These are phyloP conservation scores for Cotesia congregata DNA, from an alignment of 2,888 invertebrate genomes.

Conservation along the genomic window DNA sequence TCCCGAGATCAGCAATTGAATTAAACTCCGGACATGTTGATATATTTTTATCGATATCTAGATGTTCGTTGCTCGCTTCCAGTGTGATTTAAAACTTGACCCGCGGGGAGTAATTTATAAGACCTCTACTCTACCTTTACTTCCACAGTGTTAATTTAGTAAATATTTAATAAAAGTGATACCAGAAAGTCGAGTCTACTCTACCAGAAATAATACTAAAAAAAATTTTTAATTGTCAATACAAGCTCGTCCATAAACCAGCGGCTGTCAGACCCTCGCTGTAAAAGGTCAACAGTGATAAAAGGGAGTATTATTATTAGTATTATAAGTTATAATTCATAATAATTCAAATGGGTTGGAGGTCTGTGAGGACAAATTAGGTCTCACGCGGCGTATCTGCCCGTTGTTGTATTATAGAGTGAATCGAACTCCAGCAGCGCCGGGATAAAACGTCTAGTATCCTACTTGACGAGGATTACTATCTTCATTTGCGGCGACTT, in stretches of 20 bases:
- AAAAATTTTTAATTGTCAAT: too few species aligned
- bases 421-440: conserved; percentile 48
- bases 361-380: conserved; percentile 30
- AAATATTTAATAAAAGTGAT: neutral
- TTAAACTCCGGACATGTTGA: neutral
- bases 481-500: conserved; percentile 51
- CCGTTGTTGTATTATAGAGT: conserved; percentile 32
- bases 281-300: neutral
- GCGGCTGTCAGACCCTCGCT: neutral
- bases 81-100: neutral
- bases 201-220: too few species aligned
- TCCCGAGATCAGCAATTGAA: neutral
- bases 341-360: neutral
- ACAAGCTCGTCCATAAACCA: too few species aligned
- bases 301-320: neutral
- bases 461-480: conserved; percentile 50
- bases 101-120: neutral
- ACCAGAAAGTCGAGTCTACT: neutral
- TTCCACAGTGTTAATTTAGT: neutral
- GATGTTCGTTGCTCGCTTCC: neutral
- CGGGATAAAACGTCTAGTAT: conserved; percentile 45
- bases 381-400: conserved; percentile 27
- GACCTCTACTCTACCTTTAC: neutral
- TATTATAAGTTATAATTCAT: too few species aligned
- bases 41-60: neutral